Percentiles rank a stretch among this genome's conserved stretches.
Evolutionary conservation across 2,113 vertebrate species (phyloP).

Genomic region (Perca fluviatilis): DNA sequence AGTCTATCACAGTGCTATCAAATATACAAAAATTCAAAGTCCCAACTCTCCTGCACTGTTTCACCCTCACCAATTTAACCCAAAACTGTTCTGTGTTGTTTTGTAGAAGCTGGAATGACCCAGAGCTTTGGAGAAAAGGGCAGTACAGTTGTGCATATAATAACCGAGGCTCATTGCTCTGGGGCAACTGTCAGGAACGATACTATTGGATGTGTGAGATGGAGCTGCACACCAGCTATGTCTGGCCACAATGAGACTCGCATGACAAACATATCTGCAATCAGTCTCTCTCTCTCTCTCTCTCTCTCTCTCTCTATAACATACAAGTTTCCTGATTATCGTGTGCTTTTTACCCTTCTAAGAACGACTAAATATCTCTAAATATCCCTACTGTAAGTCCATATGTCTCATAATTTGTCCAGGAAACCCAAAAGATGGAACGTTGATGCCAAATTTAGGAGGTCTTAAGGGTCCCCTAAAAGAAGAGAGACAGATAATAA

Average conservation of each 20-base stretch:
- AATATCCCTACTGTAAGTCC: no score
- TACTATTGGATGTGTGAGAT: constrained; percentile 41
- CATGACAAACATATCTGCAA: background rate
- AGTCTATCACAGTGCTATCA: background rate
- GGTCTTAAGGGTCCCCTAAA: no score
- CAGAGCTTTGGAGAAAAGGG: fast-evolving
- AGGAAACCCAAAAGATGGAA: no score
- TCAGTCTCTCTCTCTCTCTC: background rate
- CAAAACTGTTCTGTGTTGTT: background rate
- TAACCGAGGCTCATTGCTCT: fast-evolving
- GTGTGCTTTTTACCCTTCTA: no score
- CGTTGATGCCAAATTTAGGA: no score
- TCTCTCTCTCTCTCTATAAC: no score
- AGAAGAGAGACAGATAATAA: no score
- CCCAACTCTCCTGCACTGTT: background rate
- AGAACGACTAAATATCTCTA: no score
- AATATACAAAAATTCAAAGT: background rate
- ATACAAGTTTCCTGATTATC: no score
- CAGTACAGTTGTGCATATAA: background rate
- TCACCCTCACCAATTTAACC: background rate
- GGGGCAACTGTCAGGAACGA: fast-evolving
- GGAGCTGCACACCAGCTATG: background rate
- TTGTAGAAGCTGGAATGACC: background rate
- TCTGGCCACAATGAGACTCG: fast-evolving
- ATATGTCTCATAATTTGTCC: no score